A percentile compares a stretch with the other conserved stretches of the same genome.
phyloP scores from a whole-genome alignment of 2,797 vertebrate genomes.

The Chrysolophus pictus region DNA sequence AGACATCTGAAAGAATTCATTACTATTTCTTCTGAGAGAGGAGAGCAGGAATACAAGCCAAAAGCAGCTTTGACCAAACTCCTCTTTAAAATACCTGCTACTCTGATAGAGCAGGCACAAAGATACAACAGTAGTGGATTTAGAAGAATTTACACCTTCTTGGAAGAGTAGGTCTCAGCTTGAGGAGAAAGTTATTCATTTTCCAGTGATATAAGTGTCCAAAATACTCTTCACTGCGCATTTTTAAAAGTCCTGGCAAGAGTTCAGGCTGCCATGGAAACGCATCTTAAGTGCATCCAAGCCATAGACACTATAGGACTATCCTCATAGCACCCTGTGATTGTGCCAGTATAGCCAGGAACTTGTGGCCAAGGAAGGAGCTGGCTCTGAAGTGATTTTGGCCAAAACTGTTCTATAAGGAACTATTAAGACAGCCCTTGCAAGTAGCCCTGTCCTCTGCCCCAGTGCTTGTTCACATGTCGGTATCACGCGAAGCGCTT shows the following conservation, averaged over 20 bases:
- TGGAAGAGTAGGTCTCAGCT: background rate
- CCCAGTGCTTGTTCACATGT: background rate
- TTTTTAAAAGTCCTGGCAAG: background rate
- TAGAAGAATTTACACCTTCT: background rate
- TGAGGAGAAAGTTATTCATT: background rate
- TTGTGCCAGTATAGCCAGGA: background rate
- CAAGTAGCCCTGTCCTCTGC: background rate
- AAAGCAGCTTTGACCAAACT: background rate
- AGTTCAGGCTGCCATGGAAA: background rate
- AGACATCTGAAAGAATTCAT: background rate
- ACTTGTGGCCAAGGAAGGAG: background rate
- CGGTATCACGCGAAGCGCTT: background rate
- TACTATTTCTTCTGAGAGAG: background rate
- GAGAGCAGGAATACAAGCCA: background rate
- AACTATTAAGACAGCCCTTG: background rate
- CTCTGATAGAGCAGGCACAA: background rate
- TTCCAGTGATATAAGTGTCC: background rate
- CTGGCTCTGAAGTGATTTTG: fast-evolving
- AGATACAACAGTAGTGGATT: background rate
- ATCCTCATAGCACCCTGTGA: fast-evolving
- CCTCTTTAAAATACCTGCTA: background rate
- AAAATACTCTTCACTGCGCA: background rate
- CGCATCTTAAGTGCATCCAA: background rate
- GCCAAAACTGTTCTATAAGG: background rate
- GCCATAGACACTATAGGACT: background rate